These are phyloP conservation scores for Philaethria dido DNA, from an alignment of 2,888 invertebrate species.

Conservation along the genomic window DNA sequence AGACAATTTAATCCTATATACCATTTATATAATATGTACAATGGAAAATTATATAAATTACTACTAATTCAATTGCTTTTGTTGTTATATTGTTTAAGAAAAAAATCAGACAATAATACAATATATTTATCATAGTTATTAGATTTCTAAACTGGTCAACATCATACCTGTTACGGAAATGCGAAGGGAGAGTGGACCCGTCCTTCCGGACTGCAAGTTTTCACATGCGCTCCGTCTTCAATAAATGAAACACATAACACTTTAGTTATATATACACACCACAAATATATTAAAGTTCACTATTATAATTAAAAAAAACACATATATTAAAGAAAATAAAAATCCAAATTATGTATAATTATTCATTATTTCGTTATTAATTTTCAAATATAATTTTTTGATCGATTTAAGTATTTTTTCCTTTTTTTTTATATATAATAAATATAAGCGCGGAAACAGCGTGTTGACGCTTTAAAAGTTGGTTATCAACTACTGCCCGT, in stretches of 20 bases:
- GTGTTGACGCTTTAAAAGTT: conserved; percentile 64
- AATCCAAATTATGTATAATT: neutral
- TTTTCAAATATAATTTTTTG: neutral
- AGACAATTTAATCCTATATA: no score
- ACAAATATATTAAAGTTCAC: conserved; percentile 21
- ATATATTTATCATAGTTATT: conserved; percentile 16
- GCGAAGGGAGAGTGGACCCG: conserved; percentile 64
- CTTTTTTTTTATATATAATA: neutral
- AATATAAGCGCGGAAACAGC: conserved; percentile 41
- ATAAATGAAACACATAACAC: conserved; percentile 31
- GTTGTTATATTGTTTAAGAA: neutral
- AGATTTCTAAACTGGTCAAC: conserved; percentile 37
- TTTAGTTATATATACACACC: conserved; percentile 25
- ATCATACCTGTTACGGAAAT: conserved; percentile 67
- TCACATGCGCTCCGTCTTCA: conserved; percentile 62
- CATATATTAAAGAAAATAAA: neutral
- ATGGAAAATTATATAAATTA: no score
- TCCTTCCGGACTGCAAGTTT: conserved; percentile 67
- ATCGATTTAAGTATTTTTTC: neutral
- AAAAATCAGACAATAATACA: neutral
- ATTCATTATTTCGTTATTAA: neutral
- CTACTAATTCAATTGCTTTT: no score
- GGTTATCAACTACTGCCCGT: conserved; percentile 49
- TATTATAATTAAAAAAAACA: conserved; percentile 1
- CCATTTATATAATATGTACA: no score